Evolutionary conservation across 2,113 vertebrate genomes (phyloP).

Genomic region (Leptosomus discolor): DNA sequence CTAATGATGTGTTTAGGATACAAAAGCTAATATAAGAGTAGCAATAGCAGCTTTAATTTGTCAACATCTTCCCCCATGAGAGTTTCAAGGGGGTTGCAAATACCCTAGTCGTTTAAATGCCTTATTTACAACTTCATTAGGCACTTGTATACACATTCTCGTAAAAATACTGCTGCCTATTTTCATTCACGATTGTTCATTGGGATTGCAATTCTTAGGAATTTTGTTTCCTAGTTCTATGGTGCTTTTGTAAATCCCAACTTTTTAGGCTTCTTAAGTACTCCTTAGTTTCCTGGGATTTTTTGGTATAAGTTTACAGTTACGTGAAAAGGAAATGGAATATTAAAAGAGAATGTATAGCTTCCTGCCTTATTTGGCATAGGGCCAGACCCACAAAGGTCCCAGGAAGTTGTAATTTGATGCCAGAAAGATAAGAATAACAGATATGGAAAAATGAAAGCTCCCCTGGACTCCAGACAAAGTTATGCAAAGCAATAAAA

Average conservation of each 20-base stretch:
- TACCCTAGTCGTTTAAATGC: constrained; percentile 37
- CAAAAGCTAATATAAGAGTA: constrained; percentile 43
- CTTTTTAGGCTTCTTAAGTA: neutral
- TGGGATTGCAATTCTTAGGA: neutral
- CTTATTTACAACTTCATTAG: constrained; percentile 46
- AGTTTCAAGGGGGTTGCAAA: constrained; percentile 29
- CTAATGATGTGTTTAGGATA: constrained; percentile 60
- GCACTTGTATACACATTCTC: neutral
- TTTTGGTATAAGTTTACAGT: neutral
- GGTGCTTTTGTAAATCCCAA: neutral
- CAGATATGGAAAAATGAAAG: constrained; percentile 22
- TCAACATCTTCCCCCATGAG: constrained; percentile 48
- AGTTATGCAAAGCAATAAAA: constrained; percentile 48
- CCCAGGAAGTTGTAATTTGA: constrained; percentile 33
- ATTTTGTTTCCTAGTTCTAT: neutral
- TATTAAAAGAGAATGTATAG: neutral
- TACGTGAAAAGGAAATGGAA: neutral
- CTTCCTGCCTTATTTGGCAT: neutral
- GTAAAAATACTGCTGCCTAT: neutral
- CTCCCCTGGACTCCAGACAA: constrained; percentile 13
- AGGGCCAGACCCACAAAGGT: neutral
- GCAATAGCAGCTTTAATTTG: constrained; percentile 50
- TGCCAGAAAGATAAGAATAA: constrained; percentile 28
- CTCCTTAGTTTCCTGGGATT: neutral
- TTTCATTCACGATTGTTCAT: neutral